Evolutionary conservation across 2,113 vertebrate genomes (phyloP).

Genomic region (Phaethornis superciliosus): DNA sequence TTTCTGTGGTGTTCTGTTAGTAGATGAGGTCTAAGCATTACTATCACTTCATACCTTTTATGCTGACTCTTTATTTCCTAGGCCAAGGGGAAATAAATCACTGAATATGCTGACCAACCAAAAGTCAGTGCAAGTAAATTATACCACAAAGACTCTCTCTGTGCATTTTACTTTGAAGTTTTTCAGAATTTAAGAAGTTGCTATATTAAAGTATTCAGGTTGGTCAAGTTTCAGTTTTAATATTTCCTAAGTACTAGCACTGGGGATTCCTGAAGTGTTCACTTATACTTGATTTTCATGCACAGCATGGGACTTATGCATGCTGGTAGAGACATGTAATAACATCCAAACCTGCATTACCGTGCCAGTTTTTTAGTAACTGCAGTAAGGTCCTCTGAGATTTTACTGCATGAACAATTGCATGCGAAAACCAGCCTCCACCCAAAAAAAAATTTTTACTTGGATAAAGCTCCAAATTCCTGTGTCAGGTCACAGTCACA

Average conservation of each 20-base stretch:
- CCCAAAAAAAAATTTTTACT: neutral
- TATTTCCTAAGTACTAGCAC: neutral
- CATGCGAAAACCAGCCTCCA: neutral
- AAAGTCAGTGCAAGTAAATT: neutral
- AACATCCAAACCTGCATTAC: neutral
- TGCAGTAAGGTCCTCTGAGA: neutral
- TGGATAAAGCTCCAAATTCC: neutral
- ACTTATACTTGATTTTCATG: neutral
- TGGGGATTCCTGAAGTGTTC: neutral
- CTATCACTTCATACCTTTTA: neutral
- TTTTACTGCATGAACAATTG: neutral
- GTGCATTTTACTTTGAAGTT: neutral
- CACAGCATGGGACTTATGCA: neutral
- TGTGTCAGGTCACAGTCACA: neutral
- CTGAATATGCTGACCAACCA: neutral
- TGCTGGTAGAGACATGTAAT: neutral
- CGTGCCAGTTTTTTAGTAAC: neutral
- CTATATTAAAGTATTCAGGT: neutral
- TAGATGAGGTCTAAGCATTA: neutral
- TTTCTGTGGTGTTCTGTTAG: neutral
- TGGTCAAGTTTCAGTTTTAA: neutral
- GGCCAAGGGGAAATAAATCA: conserved; percentile 22
- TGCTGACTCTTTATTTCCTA: conserved; percentile 18
- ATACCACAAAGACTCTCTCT: neutral
- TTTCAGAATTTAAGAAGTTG: neutral